Conservation (phyloP, 2,888 invertebrate species). For the Drosophila limbata region DNA sequence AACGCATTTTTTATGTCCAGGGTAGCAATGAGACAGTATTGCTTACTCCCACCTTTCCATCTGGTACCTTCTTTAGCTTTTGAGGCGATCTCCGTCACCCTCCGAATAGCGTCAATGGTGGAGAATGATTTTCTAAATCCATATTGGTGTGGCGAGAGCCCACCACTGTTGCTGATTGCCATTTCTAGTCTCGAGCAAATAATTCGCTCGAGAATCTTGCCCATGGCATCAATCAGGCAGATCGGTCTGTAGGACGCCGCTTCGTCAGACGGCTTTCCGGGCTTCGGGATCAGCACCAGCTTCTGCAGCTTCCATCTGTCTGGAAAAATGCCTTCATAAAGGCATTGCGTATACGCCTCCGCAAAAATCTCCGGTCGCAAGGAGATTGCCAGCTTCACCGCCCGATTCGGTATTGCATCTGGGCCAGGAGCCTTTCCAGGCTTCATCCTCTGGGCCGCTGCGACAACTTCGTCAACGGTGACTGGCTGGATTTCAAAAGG, state of each 20-base stretch:
- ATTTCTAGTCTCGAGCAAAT: background rate
- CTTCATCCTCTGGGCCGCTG: background rate
- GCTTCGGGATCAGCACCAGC: background rate
- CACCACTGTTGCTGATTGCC: background rate
- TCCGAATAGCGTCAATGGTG: background rate
- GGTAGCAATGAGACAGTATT: background rate
- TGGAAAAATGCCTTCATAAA: background rate
- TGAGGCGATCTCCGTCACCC: background rate
- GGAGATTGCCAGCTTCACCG: background rate
- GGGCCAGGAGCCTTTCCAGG: background rate
- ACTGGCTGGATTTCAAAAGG: background rate
- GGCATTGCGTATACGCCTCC: background rate
- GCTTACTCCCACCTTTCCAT: background rate
- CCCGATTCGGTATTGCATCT: background rate
- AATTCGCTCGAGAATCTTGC: background rate
- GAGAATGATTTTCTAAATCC: background rate
- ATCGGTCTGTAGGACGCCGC: conserved; percentile 2
- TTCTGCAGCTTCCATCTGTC: background rate
- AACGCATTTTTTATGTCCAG: background rate
- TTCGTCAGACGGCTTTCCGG: background rate
- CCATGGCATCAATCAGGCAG: background rate
- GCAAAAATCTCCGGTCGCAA: background rate
- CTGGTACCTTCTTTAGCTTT: background rate
- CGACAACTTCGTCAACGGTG: background rate
- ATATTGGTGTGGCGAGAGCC: background rate